Base-by-base conservation (phyloP, 2,113 vertebrate species). In the Gavialis gangeticus region DNA sequence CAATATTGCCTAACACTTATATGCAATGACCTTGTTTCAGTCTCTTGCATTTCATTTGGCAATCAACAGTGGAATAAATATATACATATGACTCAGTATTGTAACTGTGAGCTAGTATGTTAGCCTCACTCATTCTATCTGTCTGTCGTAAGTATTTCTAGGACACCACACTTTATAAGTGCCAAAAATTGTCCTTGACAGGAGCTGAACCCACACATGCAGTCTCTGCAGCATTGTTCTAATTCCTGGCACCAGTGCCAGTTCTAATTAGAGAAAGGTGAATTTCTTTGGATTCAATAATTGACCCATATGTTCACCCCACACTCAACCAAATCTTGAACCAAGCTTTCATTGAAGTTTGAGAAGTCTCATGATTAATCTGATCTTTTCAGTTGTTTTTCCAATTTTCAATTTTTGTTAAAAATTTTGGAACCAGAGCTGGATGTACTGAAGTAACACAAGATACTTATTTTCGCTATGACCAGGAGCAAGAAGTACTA, bases 171-270 rank as follows among this genome's bases (percentile, higher is more conserved):
- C 85, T 56, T 80, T 90, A 71, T 83, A 62, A 90, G 75, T 94
- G 92, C 96, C 93, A 96, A 97, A 95, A 97, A 95, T 78, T 94
- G 94, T 84, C 95, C 95, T 91, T 94, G 90, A 75, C 95, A 86
- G 85, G 87, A 96, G 89, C 81, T 0, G 5, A 96, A 97, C 92
- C 85, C 96, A 96, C 94, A 95, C 89, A 95, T 55, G 78, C 95
- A 0, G 3, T 55, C 91, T 85, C 62, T 56, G 81, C 90, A 90
- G 89, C 11, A 94, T 80, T 64, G 64, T 59, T 18, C 79, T 30
- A 58, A 92, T 92, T 93, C 64, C 84, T 95, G 85, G 71, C 89
- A 91, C 56, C 54, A 78, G 84, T 15, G 7, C 58, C 79, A 56
- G 34, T 90, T 84, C 59, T 84, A 79, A 81, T 82, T 85, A 66